phyloP scores from a whole-genome alignment of 2,888 invertebrate genomes.

The Scaptomyza cyrtandrae region DNA sequence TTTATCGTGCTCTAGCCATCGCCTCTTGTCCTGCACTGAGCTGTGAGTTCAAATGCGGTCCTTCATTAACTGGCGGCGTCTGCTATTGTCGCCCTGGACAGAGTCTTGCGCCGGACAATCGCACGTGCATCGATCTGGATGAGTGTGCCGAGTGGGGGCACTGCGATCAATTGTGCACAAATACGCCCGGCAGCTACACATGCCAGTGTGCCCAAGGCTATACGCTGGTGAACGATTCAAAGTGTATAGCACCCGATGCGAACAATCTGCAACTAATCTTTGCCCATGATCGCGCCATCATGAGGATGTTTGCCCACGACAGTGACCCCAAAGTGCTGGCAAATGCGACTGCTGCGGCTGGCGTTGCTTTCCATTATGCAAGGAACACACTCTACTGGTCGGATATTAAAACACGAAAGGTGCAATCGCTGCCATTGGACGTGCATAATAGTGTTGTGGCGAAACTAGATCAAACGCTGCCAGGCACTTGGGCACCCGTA shows the following conservation, averaged over 20 bases:
- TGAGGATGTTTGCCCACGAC: conserved; percentile 89
- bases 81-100: conserved; percentile 96
- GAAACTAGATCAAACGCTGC: conserved; percentile 88
- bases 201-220: conserved; percentile 94
- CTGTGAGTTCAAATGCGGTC: conserved; percentile 96
- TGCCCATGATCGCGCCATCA: conserved; percentile 89
- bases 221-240: conserved; percentile 86
- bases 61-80: conserved; percentile 94
- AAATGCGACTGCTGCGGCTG: conserved; percentile 93
- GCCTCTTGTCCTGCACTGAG: conserved; percentile 92
- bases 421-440: conserved; percentile 85
- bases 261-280: conserved; percentile 88
- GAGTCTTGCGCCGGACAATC: conserved; percentile 91
- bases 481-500: conserved; percentile 95
- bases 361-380: conserved; percentile 92
- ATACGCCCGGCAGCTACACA: conserved; percentile 92
- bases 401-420: conserved; percentile 93
- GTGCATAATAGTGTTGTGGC: conserved; percentile 84
- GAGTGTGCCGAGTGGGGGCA: conserved; percentile 96
- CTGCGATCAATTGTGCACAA: conserved; percentile 97
- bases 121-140: conserved; percentile 95
- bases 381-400: conserved; percentile 94
- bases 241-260: conserved; percentile 88
- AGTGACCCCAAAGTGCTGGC: conserved; percentile 87
- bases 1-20: conserved; percentile 86